Conservation (phyloP, 2,888 invertebrate genomes). For the Unio delphinus region DNA sequence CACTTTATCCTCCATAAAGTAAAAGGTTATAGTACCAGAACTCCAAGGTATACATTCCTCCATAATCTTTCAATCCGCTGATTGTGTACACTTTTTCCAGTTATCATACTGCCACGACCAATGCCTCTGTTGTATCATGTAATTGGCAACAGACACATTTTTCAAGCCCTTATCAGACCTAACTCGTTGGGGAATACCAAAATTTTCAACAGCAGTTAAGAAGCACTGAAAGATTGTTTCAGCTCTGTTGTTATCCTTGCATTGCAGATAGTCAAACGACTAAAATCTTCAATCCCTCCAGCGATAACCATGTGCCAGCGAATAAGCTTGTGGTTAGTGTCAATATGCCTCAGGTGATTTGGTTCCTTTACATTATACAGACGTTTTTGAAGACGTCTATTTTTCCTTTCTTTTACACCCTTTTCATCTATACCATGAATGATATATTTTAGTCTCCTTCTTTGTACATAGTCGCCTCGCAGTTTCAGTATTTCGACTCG, state of each 20-base stretch:
- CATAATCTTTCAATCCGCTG: constrained; percentile 27
- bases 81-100: constrained; percentile 21
- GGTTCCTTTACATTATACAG: not conserved
- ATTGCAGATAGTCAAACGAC: constrained; percentile 20
- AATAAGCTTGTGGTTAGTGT: constrained; percentile 29
- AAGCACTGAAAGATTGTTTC: constrained; percentile 20
- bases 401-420: too few species aligned
- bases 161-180: constrained; percentile 21
- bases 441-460: too few species aligned
- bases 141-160: constrained; percentile 20
- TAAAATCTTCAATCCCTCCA: constrained; percentile 31
- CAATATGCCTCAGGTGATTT: constrained; percentile 29
- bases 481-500: too few species aligned
- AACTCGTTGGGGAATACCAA: constrained; percentile 15
- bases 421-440: too few species aligned
- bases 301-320: constrained; percentile 22
- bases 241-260: constrained; percentile 23
- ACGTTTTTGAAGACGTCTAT: too few species aligned
- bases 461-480: too few species aligned
- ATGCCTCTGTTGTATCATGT: constrained; percentile 9
- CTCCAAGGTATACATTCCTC: constrained; percentile 22
- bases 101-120: constrained; percentile 7
- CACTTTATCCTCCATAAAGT: not conserved
- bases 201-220: constrained; percentile 5
- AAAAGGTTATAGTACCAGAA: too few species aligned